Evolutionary conservation across 2,797 vertebrate genomes (phyloP).

Genomic region (Calcarius lapponicus): DNA sequence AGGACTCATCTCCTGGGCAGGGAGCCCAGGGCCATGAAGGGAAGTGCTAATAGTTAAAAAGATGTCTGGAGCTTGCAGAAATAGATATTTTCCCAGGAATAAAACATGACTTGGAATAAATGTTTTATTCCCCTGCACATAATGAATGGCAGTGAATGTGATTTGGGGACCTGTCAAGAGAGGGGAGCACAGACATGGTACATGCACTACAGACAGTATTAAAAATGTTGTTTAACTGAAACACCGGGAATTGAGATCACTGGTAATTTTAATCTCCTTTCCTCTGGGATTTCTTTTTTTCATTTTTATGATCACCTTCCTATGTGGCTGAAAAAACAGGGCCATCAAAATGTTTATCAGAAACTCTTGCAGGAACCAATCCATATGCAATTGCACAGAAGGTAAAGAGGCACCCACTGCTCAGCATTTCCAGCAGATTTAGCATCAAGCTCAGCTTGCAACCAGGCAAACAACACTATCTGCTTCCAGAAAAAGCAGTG

Average conservation of each 20-base stretch:
- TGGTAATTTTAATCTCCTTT: constrained; percentile 18
- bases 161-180: constrained; percentile 55
- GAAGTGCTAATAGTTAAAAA: constrained; percentile 5
- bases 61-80: constrained; percentile 40
- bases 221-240: constrained; percentile 48
- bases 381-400: not conserved
- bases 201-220: constrained; percentile 35
- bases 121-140: constrained; percentile 58
- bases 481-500: constrained; percentile 5
- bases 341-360: not conserved
- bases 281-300: not conserved
- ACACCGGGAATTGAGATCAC: constrained; percentile 20
- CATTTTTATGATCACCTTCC: not conserved
- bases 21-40: not conserved
- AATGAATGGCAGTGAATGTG: constrained; percentile 56
- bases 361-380: not conserved
- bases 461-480: not conserved
- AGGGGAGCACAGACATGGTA: not conserved
- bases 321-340: not conserved
- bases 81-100: constrained; percentile 58
- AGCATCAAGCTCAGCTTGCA: constrained; percentile 16
- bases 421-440: not conserved
- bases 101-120: constrained; percentile 67
- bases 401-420: not conserved
- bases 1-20: not conserved